Evolutionary conservation across 2,113 vertebrate genomes (phyloP).

Genomic region (Crocuta crocuta): DNA sequence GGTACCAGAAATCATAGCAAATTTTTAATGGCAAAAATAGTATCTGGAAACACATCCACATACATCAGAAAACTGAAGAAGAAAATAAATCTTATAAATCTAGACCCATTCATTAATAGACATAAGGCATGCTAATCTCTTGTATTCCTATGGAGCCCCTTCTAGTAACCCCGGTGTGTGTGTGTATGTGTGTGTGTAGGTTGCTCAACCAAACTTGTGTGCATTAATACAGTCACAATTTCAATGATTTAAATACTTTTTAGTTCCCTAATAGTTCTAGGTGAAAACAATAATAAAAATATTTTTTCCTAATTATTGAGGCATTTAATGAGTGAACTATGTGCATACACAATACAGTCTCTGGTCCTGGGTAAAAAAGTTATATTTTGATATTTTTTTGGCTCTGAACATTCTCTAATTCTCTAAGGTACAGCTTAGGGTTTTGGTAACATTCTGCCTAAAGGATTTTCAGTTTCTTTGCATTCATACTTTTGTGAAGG

Average conservation of each 20-base stretch:
- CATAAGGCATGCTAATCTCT: not conserved
- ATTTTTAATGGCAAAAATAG: not conserved
- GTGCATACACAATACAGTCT: not conserved
- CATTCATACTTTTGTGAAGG: not conserved
- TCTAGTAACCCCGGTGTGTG: not conserved
- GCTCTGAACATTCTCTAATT: not conserved
- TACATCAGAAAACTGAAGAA: not conserved
- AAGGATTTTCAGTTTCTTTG: not conserved
- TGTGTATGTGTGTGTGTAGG: not conserved
- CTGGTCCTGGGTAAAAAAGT: not conserved
- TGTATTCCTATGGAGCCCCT: not conserved
- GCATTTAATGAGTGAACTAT: not conserved
- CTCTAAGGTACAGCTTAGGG: not conserved
- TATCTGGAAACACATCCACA: not conserved
- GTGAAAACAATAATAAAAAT: not conserved
- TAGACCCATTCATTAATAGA: not conserved
- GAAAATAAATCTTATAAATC: not conserved
- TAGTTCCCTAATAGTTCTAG: not conserved
- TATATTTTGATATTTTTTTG: not conserved
- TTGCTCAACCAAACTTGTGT: not conserved
- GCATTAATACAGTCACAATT: not conserved
- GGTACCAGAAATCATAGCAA: slow-evolving; percentile 12
- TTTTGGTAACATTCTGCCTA: slow-evolving; percentile 23
- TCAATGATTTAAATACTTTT: not conserved
- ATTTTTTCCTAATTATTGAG: not conserved